Conservation (phyloP, 2,888 invertebrate species). For the Aradus depressus region DNA sequence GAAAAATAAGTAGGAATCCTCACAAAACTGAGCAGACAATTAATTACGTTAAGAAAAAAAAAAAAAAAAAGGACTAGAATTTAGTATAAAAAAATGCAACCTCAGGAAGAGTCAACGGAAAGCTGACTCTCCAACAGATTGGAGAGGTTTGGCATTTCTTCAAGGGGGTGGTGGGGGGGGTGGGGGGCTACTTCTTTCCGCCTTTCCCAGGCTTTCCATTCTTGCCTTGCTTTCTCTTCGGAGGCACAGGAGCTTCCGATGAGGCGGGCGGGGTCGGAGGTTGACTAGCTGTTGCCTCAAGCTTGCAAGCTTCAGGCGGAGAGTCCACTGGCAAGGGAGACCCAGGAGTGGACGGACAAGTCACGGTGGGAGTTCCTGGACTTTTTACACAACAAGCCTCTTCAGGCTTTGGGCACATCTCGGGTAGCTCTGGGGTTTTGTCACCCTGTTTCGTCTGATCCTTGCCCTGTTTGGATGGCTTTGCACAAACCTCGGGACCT, state of each 20-base stretch:
- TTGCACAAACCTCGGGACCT: not conserved
- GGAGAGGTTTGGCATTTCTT: too few relatives aligned
- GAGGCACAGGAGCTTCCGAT: constrained; percentile 30
- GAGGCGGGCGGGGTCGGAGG: constrained; percentile 5
- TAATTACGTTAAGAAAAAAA: too few relatives aligned
- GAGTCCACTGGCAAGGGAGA: constrained; percentile 16
- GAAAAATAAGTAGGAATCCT: too few relatives aligned
- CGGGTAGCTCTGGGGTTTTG: too few relatives aligned
- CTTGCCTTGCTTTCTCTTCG: constrained; percentile 23
- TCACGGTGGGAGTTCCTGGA: constrained; percentile 24
- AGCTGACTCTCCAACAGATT: too few relatives aligned
- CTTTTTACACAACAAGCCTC: not conserved
- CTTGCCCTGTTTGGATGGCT: not conserved
- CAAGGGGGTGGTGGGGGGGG: too few relatives aligned
- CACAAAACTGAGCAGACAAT: too few relatives aligned
- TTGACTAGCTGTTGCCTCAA: constrained; percentile 7
- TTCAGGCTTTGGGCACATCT: constrained; percentile 1
- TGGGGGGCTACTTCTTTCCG: constrained; percentile 19
- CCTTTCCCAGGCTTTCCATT: constrained; percentile 22
- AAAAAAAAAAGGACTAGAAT: too few relatives aligned
- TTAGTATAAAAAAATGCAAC: too few relatives aligned
- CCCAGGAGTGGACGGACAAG: constrained; percentile 22
- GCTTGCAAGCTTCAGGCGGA: constrained; percentile 11
- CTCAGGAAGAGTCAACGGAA: too few relatives aligned
- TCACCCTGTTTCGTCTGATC: too few relatives aligned